Percentiles rank a stretch among this genome's conserved stretches.
phyloP scores from a whole-genome alignment of 2,797 vertebrate genomes.

The Chaetophractus vellerosus region DNA sequence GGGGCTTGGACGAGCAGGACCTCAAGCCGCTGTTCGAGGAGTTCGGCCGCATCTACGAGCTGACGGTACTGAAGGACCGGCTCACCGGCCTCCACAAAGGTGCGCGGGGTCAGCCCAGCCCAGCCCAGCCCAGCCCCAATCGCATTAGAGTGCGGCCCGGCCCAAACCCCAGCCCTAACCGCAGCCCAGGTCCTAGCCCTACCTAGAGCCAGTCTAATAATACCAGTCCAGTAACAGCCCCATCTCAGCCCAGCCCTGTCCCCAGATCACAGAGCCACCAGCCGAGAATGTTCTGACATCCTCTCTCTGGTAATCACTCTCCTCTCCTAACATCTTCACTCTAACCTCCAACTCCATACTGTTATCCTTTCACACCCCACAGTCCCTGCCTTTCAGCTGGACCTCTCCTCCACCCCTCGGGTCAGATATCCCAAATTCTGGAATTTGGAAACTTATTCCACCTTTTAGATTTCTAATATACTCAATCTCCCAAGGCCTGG shows the following conservation, averaged over 20 bases:
- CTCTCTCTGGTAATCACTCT: conserved; percentile 19
- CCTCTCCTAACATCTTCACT: conserved; percentile 16
- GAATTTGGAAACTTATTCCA: conserved; percentile 70
- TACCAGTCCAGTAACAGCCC: conserved; percentile 34
- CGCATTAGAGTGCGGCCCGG: conserved; percentile 69
- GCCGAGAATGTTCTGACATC: conserved; percentile 59
- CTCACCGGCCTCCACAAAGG: conserved; percentile 99
- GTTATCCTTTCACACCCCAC: conserved; percentile 8
- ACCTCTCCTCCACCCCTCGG: not conserved
- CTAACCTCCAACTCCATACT: conserved; percentile 28
- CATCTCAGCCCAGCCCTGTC: conserved; percentile 39
- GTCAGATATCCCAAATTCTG: conserved; percentile 5
- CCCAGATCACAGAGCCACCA: conserved; percentile 10
- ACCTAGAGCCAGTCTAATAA: conserved; percentile 24
- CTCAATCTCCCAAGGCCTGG: conserved; percentile 3
- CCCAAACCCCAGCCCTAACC: conserved; percentile 64
- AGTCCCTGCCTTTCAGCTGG: not conserved
- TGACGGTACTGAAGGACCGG: conserved; percentile 99
- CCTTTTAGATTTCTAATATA: conserved; percentile 14
- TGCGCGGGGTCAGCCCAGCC: conserved; percentile 88
- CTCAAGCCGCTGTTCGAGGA: conserved; percentile 99
- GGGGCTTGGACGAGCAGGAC: conserved; percentile 98
- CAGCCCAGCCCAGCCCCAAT: conserved; percentile 52
- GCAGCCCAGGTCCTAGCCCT: conserved; percentile 49
- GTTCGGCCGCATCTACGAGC: conserved; percentile 99